Evolutionary conservation across 92 coral and sea anemone species (phyloP), one percentile per base, ranked within the genome.

Genomic region (Diadumene lineata): DNA sequence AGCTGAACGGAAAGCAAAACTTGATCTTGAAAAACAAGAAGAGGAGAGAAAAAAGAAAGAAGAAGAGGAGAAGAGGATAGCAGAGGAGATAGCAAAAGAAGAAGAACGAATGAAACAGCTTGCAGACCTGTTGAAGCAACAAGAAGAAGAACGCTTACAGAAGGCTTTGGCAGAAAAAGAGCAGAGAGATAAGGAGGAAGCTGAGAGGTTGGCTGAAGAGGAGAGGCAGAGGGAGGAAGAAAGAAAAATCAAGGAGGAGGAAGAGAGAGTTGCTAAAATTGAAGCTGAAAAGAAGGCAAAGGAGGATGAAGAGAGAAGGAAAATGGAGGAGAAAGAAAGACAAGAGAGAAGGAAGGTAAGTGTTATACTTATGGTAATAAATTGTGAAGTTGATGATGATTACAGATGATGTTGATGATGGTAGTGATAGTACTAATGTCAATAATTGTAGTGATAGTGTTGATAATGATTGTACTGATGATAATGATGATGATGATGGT

Each of bases 1-100:
- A 63, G 99, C 99, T 1, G 99, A 96, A 83, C 74, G 97, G 19
- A 91, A 92, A 63, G 99, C 99, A 30, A 85, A 90, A 29, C 78
- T 96, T 60, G 99, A 96, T 75, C 87, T 86, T 28, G 97, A 82
- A 63, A 93, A 77, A 33, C 93, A 90, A 55, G 99, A 96, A 55
- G 86, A 90, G 31, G 93, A 92, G 58, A 77, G 97, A 46, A 82
- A 74, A 60, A 87, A 80, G 44, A 87, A 81, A 53, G 99, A 96
- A 63, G 99, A 86, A 60, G 99, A 96, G 29, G 99, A 96, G 7
- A 89, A 87, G 71, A 87, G 74, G 46, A 72, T 85, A 44, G 94
- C 90, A 13, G 99, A 96, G 71, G 99, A 92, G 64, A 87, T 89
- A 50, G 92, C 91, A 22, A 91, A 72, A 44, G 98, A 91, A 69